Base-by-base conservation (phyloP, 2,888 invertebrate genomes). In the Melieria omissa region DNA sequence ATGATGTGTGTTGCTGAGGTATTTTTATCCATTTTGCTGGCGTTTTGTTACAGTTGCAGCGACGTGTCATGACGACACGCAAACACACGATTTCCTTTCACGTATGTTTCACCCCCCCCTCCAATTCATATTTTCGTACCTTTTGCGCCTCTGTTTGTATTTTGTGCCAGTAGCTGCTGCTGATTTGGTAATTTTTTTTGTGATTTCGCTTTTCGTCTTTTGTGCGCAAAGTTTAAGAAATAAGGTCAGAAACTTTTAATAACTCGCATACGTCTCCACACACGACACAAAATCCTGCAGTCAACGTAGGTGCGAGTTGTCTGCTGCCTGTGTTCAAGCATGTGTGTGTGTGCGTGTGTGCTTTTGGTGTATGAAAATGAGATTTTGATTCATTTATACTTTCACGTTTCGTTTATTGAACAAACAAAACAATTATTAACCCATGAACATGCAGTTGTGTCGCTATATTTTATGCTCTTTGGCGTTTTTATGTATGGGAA, bases 61-160 rank as follows among this genome's bases (percentile, higher is more conserved):
- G 72, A 71, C 67, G 81, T 79, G 77, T 72, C 68, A 68, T 70
- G 65, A 76, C 69, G 80, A 80, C 81, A 81, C 81, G 81, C 81
- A 81, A 81, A 81, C 75, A 81, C 81, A 81, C 81, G 80, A 81
- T 81, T 82, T 81, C 76, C 76, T 80, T 79, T 81, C 80, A 80
- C 81, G 62, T 29, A 29, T 29, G 8, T 49, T 64, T 64, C 52
- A 5, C 52, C 12, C 3, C 10, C 49, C 3, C 3, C 10, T 3
- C 3, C 49, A 49, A 10, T 29, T 29, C 29, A 29, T 29, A 29
- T 29, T 29, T 29, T 29, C 29, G 29, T 29, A 29, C 29, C 29
- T 29, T 29, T 29, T 29, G 29, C 29, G 29, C 29, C 2, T 29
- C 29, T 29, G 29, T 29, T 29, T 29, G 3, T 29, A 29, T 29